Evolutionary conservation across 2,888 invertebrate genomes (phyloP).

Genomic region (Dicycla oo): DNA sequence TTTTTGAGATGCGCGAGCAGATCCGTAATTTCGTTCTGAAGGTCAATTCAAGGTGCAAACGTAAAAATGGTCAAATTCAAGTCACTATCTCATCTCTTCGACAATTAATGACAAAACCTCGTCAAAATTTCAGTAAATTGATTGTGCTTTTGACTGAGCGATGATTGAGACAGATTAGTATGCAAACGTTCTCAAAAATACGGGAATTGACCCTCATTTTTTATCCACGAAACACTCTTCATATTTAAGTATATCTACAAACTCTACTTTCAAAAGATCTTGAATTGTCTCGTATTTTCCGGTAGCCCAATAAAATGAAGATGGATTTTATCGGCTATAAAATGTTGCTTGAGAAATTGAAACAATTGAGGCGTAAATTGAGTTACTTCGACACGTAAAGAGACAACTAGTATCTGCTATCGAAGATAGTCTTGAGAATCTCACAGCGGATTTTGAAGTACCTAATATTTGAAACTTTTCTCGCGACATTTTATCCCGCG

Average conservation of each 20-base stretch:
- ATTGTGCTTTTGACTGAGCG: too few species aligned
- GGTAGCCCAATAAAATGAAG: conserved; percentile 43
- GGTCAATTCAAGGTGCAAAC: too few species aligned
- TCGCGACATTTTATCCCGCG: not conserved
- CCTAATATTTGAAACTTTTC: conserved; percentile 15
- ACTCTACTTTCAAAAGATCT: conserved; percentile 13
- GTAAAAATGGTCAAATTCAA: too few species aligned
- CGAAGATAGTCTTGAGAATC: conserved; percentile 30
- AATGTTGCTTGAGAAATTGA: conserved; percentile 54
- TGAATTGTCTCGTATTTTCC: conserved; percentile 22
- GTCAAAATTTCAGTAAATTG: too few species aligned
- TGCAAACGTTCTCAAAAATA: too few species aligned
- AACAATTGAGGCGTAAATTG: conserved; percentile 54
- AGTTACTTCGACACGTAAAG: conserved; percentile 49
- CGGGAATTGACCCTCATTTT: too few species aligned
- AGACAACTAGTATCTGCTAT: conserved; percentile 39
- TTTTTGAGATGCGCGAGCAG: too few species aligned
- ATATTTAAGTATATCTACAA: not conserved
- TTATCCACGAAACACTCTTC: too few species aligned
- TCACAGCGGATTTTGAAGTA: conserved; percentile 21
- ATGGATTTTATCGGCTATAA: conserved; percentile 54
- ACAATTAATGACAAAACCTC: too few species aligned
- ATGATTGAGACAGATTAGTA: too few species aligned
- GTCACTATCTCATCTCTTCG: too few species aligned
- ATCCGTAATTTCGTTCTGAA: too few species aligned